Base-by-base conservation (phyloP, 2,888 invertebrate genomes). In the Drosophila pseudotalamancana region DNA sequence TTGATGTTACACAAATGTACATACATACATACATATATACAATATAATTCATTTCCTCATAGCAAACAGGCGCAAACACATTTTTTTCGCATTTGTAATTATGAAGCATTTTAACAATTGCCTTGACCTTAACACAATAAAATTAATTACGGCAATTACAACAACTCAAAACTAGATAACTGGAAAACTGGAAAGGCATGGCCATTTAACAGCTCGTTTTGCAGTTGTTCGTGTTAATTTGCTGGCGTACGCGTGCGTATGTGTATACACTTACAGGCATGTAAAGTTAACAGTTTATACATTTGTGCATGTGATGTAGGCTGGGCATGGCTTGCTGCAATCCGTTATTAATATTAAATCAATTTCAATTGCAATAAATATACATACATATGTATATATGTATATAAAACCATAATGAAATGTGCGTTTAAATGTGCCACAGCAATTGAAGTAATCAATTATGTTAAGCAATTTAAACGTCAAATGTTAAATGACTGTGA, bases 111-210 rank as follows among this genome's bases (percentile, higher is more conserved):
- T 84, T 49, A 88, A 77, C 80, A 78, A 53, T 70, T 72, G 72
- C 89, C 90, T 88, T 89, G 89, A 89, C 89, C 89, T 89, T 89
- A 89, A 88, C 89, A 88, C 89, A 85, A 79, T 81, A 83, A 88
- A 86, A 79, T 72, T 79, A 71, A 87, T 72, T 73, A 84, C 78
- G 77, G 57, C 71, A 72, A 70, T 70, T 72, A 77, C 73, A 76
- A 51, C 67, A 62, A 60, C 57, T 37, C 32, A 49, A 49, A 49
- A 37, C 61, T 39, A 32, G 27, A 49, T 27, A 49, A 16, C 49
- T 34, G 29, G 43, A 43, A 25, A 48, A 25, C 48, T 49, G 49
- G 76, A 59, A 68, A 64, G 53, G 53, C 68, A 75, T 61, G 56
- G 56, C 43, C 49, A 61, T 64, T 72, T 55, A 72, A 80, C 72